Percentiles rank a stretch among this genome's conserved stretches.
Conservation (phyloP, 2,888 invertebrate genomes). For the Phania funesta region DNA sequence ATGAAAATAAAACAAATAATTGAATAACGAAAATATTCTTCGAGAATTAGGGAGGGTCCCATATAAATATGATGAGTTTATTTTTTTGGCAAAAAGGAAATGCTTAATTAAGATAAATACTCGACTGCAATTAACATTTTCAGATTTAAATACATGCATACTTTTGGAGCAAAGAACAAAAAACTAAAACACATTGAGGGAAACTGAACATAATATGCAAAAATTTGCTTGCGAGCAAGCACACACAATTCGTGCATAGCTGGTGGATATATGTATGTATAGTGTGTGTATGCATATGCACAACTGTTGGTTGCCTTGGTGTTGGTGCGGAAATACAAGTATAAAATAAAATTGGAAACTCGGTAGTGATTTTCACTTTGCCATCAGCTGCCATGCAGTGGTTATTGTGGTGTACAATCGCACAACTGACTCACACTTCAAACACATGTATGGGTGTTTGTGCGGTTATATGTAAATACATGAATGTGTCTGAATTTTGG, state of each 20-base stretch:
- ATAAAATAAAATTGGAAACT: constrained; percentile 26
- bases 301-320: constrained; percentile 52
- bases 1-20: too few relatives aligned
- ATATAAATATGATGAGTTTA: too few relatives aligned
- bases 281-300: neutral
- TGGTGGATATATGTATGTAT: neutral
- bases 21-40: too few relatives aligned
- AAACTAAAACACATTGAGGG: constrained; percentile 20
- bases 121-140: constrained; percentile 73
- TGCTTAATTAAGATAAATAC: constrained; percentile 75
- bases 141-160: constrained; percentile 70
- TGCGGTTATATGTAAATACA: neutral
- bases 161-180: constrained; percentile 31
- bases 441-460: neutral
- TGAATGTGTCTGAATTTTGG: constrained; percentile 56
- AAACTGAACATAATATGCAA: constrained; percentile 45
- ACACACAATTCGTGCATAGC: constrained; percentile 27
- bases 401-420: constrained; percentile 60
- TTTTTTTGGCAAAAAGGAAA: constrained; percentile 67
- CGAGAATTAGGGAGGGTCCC: too few relatives aligned
- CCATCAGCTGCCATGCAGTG: constrained; percentile 65
- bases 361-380: constrained; percentile 56
- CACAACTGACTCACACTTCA: constrained; percentile 29
- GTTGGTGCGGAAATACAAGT: constrained; percentile 48
- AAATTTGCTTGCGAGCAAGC: constrained; percentile 36